Evolutionary conservation across 2,888 invertebrate genomes (phyloP), one percentile per base, ranked within the genome.

Genomic region (Platycheirus rosarum): DNA sequence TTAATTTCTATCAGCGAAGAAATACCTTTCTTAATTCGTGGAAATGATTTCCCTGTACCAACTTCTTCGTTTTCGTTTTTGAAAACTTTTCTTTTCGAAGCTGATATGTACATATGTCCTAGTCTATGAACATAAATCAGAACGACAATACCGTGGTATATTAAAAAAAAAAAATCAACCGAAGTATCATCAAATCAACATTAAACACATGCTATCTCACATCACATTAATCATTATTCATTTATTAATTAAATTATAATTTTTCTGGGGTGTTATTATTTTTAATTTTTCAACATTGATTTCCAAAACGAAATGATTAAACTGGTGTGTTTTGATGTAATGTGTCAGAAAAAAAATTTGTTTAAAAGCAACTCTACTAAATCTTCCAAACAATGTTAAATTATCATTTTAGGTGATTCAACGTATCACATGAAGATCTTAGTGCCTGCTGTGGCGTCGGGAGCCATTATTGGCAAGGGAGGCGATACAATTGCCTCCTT

Each of bases 391-490:
- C 13, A 16, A 49, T 48, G n/a, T 14, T 62, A 2, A 16, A 62
- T 75, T 84, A 85, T 92, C 53, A 71, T 82, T 95, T 93, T 94
- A 90, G 95, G 95, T 92, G 96, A 96, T 94, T 95, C 95, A 79
- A 94, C 95, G 89, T 97, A 95, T 93, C 97, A 98, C 93, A 97
- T 98, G 93, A 98, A 98, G 93, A 96, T 98, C 89, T 92, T 98
- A 92, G 97, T 98, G 90, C 98, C 98, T 85, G 97, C 97, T 85
- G 96, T 97, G 92, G 98, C 98, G 87, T 98, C 98, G 71, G 99
- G 99, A 86, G 98, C 98, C 91, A 98, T 99, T 90, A 99, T 99
- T 91, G 99, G 99, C 88, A 99, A 99, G 92, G 98, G 98, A 49
- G 99, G 99, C 86, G 99, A 99, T 91, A 98, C 98, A 75, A 99